Base-by-base conservation (phyloP, 1,140 invertebrate species). In the Sogatella furcifera region DNA sequence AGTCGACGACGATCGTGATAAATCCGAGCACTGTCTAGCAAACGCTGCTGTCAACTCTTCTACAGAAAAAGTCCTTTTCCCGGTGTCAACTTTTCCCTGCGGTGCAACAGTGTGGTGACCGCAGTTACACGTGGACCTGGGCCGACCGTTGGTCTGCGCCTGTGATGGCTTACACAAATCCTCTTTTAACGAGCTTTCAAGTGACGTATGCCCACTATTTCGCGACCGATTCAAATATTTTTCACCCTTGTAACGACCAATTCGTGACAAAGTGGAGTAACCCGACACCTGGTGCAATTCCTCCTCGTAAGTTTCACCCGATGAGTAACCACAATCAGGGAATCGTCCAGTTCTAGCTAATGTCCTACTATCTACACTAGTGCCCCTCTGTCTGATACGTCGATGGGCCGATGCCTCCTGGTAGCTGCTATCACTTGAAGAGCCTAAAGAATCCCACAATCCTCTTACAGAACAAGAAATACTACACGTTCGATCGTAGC, bases 11-110 rank as follows among this genome's bases (percentile, higher is more conserved):
- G 46, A 62, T 55, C 22, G 62, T 43, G 44, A 59, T 62, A 42
- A 43, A 52, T 53, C 65, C 41, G 55, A 59, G 57, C 34, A 64
- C 60, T 43, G 65, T 44, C 24, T 57, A 38, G 43, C 55, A 31
- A 60, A 60, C 28, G 59, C 59, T 10, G 59, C 46, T 28, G 59
- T 52, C 13, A 69, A 19, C 41, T 69, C 68, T 54, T 69, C 68
- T 5, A 68, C 68, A 4, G 68, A 69, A 44, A 65, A 68, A 2
- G 68, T 69, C 19, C 68, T 57, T 44, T 69, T 69, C 55, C 61
- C 59, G 41, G 57, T 34, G 21, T 62, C 55, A 14, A 57, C 55
- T 60, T 57, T 59, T 5, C 34, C 46, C 15, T 57, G 41, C 19
- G 65, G 60, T 6, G 57, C 62, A 15, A 59, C 44, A 10, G 52